Base-by-base conservation (phyloP, 2,888 invertebrate species). In the Cheilosia vernalis region DNA sequence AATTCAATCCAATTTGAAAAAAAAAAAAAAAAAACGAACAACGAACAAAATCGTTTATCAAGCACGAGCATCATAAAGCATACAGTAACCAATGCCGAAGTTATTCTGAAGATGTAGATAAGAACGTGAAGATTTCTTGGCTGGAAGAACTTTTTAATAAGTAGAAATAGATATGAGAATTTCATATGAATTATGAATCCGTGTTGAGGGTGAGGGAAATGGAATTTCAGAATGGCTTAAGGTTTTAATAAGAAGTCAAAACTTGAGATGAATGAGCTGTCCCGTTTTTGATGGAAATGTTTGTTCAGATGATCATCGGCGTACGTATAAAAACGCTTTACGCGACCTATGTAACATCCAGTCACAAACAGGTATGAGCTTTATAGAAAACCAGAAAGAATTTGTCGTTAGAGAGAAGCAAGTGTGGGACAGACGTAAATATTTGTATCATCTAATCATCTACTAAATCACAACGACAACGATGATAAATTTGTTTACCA, bases 31-130 rank as follows among this genome's bases (percentile, higher is more conserved):
- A 47, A n/a, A 51, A 40, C 13, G 7, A 56, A 42, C 19, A 6
- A 17, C 15, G 19, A 61, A 47, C n/a, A 67, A 64, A 67, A 49
- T 24, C 24, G 47, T 73, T 67, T 74, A 84, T 79, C 83, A 63
- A 44, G 33, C 67, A 58, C 69, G 63, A 83, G 51, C 21, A 83
- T 78, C 73, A 40, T 64, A 64, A 74, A 69, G 58, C 58, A 51
- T 81, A 44, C 7, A 24, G 13, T 15, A 42, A 24, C 60, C 13
- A 17, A 21, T 73, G 73, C 61, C 33, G 58, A 56, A 64, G 64
- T 63, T 60, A 4, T 24, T 17, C 30, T 63, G 30, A 61, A 83
- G 78, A 78, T 67, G 24, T 7, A 66, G 72, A 83, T 61, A 69
- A 63, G 17, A 13, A 69, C 19, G 19, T 6, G 4, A 10, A 30